phyloP scores from a whole-genome alignment of 37 sponge, comb jelly and placozoan genomes.

The Ianthella basta region DNA sequence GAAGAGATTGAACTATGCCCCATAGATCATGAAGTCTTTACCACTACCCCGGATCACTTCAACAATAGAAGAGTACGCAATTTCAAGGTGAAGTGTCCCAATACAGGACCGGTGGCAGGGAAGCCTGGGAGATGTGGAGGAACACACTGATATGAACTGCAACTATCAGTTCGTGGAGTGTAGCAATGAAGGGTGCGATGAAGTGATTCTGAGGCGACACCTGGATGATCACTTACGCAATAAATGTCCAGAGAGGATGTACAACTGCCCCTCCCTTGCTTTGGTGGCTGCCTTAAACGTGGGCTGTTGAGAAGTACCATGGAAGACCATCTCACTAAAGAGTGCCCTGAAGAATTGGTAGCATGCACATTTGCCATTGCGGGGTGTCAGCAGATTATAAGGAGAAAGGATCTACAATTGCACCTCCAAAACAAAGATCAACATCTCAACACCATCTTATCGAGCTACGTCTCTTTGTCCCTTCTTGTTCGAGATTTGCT shows the following conservation, averaged over 20 bases:
- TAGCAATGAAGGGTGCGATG: slow-evolving; percentile 29
- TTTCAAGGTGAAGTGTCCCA: slow-evolving; percentile 49
- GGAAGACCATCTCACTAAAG: not conserved
- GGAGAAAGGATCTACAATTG: no score
- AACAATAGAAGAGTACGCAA: slow-evolving; percentile 38
- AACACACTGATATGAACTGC: slow-evolving; percentile 34
- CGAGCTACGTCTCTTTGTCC: no score
- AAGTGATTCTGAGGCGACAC: not conserved
- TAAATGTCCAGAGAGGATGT: slow-evolving; percentile 26
- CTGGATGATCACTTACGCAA: slow-evolving; percentile 21
- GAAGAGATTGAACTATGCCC: not conserved
- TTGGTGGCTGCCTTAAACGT: not conserved
- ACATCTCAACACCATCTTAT: no score
- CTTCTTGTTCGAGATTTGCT: no score
- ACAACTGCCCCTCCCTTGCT: not conserved
- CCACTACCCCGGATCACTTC: slow-evolving; percentile 38
- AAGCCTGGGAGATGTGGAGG: slow-evolving; percentile 20
- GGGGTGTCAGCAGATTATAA: not conserved
- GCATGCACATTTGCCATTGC: not conserved
- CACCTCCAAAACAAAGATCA: no score
- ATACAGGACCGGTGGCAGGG: slow-evolving; percentile 49
- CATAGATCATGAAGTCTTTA: not conserved
- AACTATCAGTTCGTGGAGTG: slow-evolving; percentile 33
- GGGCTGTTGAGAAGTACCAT: not conserved
- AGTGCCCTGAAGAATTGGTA: slow-evolving; percentile 22